These are phyloP conservation scores for Acleris sparsana DNA, from an alignment of 2,888 invertebrate species.

Conservation along the genomic window DNA sequence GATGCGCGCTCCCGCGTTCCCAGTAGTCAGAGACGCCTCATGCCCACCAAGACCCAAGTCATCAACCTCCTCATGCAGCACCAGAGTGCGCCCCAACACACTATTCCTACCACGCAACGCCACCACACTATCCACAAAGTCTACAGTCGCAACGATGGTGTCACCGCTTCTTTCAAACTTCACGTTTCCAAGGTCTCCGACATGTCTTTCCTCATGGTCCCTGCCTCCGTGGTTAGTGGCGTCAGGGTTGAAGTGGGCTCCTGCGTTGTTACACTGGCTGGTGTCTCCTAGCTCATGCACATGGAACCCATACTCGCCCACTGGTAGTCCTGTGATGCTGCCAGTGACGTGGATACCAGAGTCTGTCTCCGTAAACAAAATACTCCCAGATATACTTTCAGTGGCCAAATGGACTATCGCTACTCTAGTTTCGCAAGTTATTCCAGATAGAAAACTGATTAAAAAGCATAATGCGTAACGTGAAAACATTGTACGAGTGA, in stretches of 20 bases:
- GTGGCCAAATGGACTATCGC: constrained; percentile 59
- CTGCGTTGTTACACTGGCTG: constrained; percentile 81
- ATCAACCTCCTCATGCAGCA: constrained; percentile 73
- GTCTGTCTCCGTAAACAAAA: constrained; percentile 74
- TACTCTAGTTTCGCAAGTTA: constrained; percentile 42
- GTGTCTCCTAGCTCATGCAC: constrained; percentile 84
- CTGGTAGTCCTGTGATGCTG: constrained; percentile 74
- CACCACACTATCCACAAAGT: constrained; percentile 80
- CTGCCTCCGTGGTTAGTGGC: constrained; percentile 86
- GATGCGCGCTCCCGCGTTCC: constrained; percentile 75
- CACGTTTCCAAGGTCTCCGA: constrained; percentile 90
- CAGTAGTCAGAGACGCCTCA: constrained; percentile 66
- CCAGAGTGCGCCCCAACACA: constrained; percentile 73
- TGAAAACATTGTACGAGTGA: constrained; percentile 36
- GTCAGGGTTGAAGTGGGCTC: constrained; percentile 87
- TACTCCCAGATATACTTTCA: constrained; percentile 52
- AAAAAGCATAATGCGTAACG: constrained; percentile 13
- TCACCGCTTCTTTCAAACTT: constrained; percentile 69
- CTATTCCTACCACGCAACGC: constrained; percentile 67
- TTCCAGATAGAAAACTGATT: constrained; percentile 30
- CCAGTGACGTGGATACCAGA: constrained; percentile 78
- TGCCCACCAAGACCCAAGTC: constrained; percentile 71
- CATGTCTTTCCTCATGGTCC: constrained; percentile 83
- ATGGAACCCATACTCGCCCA: constrained; percentile 85
- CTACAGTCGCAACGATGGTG: constrained; percentile 72